Percentiles rank a stretch among this genome's conserved stretches.
phyloP scores from a whole-genome alignment of 1,140 invertebrate genomes.

The Drosophila bifasciata region DNA sequence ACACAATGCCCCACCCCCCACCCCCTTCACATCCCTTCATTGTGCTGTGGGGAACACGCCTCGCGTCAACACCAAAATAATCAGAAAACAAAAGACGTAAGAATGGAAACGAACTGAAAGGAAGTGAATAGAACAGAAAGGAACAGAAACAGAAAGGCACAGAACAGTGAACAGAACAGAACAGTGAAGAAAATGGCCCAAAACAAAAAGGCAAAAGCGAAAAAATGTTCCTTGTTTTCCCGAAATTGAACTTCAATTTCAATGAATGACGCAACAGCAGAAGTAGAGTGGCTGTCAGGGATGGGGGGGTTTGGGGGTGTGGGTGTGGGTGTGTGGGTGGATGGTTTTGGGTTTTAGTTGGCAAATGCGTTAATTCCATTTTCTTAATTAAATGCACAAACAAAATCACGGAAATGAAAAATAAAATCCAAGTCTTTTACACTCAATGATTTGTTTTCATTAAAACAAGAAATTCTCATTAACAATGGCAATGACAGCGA shows the following conservation, averaged over 20 bases:
- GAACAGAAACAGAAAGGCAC: background rate
- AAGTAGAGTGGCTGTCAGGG: background rate
- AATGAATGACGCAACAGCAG: slow-evolving; percentile 41
- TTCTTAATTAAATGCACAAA: slow-evolving; percentile 83
- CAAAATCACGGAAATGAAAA: slow-evolving; percentile 83
- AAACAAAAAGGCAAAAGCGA: slow-evolving; percentile 34
- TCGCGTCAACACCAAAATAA: slow-evolving; percentile 35
- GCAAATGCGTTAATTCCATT: slow-evolving; percentile 83
- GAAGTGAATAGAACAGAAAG: slow-evolving; percentile 1
- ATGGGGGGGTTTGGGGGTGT: too few species aligned
- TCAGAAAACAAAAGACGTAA: slow-evolving; percentile 18
- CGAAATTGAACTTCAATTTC: slow-evolving; percentile 59
- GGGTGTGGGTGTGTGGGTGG: background rate
- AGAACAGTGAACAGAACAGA: background rate
- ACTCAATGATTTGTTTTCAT: slow-evolving; percentile 84
- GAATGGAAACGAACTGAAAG: slow-evolving; percentile 27
- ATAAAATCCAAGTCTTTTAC: slow-evolving; percentile 83
- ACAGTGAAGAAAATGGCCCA: slow-evolving; percentile 10
- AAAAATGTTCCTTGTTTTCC: slow-evolving; percentile 40
- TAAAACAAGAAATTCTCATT: slow-evolving; percentile 84
- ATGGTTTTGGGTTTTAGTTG: background rate
- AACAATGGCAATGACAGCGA: slow-evolving; percentile 82
- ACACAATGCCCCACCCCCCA: background rate
- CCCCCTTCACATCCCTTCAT: slow-evolving; percentile 29
- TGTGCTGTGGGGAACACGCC: slow-evolving; percentile 59